Base-by-base conservation (phyloP, 2,888 invertebrate species). In the Leistus spinibarbis region DNA sequence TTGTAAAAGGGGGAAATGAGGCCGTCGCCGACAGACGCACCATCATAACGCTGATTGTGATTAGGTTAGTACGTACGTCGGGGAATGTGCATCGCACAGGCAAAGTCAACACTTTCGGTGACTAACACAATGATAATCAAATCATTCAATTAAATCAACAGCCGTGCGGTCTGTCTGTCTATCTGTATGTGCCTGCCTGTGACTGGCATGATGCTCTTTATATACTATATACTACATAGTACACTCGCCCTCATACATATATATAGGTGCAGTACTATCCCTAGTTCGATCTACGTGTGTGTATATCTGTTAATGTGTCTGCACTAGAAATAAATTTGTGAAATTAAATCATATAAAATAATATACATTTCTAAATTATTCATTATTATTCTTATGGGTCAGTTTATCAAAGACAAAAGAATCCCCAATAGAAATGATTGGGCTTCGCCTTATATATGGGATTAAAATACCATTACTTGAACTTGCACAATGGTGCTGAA, bases 91-190 rank as follows among this genome's bases (percentile, higher is more conserved):
- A 76, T 76, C 69, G 74, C 73, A 77, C 76, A 76, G 77, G 78
- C 76, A 80, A 79, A 80, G 79, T 80, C 79, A 80, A 79, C 78
- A 79, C 77, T 79, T 76, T 73, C 69, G 69, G 72, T 62, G 75
- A 76, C 76, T 70, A 76, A 76, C 77, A 76, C 77, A 75, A 78
- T 78, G 77, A 79, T 78, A 78, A 79, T 79, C 77, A 76, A 77
- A 78, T 79, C 79, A 79, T 71, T 79, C 77, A 78, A 79, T 78
- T 78, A 77, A 67, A 67, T 73, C 73, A 73, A 67, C 73, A 73
- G 66, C 53, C 24, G 40, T 40, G 40, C 40, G 40, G 40, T 40
- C 40, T 40, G 5, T 40, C 40, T 5, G 40, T 40, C 40, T 40
- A 10, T 40, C 40, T 7, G 40, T 40, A 7, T 40, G 40, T 40